Evolutionary conservation across 2,888 invertebrate species (phyloP), one percentile per base, ranked within the genome.

Genomic region (Meloe dianella): DNA sequence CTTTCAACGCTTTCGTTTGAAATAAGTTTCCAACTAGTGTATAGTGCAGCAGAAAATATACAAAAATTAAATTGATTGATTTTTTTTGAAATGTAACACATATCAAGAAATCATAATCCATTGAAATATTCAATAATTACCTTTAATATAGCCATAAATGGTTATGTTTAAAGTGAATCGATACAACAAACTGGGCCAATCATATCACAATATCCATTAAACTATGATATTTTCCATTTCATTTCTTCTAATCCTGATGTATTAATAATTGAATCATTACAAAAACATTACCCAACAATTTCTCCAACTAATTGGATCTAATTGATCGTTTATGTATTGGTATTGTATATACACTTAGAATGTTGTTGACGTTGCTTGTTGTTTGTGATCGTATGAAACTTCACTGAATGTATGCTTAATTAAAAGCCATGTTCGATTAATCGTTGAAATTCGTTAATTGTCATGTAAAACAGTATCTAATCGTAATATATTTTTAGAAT

Each of bases 381-480:
- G 56, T 58, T 41, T 63, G 66, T 57, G 47, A 66, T 56, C 63
- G 63, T 63, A 65, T 57, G 30, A 63, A 60, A 61, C 64, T 22
- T 41, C 60, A 60, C 64, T 64, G 57, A 67, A 63, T 60, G 69
- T 69, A 71, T 68, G 71, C 58, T 73, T 75, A 75, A 75, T 75
- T 75, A 74, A 75, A 75, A 67, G 73, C 73, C 74, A 72, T 74
- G 74, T 74, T 74, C 69, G 74, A 77, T 77, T 73, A 70, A 73
- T 73, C 73, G 75, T 74, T 76, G 70, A 74, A 77, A 77, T 75
- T 77, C 73, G 75, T 73, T 74, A 75, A 77, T 74, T 76, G 77
- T 74, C 77, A 71, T 77, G 77, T 75, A 71, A 66, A 72, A 70
- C 73, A 72, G 72, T 76, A 71, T n/a, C n/a, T n/a, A n/a, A n/a